These are phyloP conservation scores for Gymnoscopelus braueri DNA, from an alignment of 2,797 vertebrate species.

Conservation along the genomic window DNA sequence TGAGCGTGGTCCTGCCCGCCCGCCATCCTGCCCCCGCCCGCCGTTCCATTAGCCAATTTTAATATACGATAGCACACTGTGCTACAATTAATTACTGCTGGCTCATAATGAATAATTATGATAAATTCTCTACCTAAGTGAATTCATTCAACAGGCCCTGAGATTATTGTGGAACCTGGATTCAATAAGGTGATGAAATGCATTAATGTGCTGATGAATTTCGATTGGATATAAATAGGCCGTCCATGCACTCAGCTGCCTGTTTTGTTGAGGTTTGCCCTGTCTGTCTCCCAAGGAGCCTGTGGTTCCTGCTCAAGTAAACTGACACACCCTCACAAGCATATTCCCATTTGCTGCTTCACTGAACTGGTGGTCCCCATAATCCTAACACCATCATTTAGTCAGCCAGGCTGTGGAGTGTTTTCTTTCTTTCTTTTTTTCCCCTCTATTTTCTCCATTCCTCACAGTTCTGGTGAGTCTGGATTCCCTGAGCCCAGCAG, in stretches of 20 bases:
- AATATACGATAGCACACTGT: background rate
- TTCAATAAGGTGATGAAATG: slow-evolving; percentile 60
- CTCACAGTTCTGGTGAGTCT: slow-evolving; percentile 54
- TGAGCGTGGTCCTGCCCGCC: too few species aligned
- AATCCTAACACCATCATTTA: slow-evolving; percentile 86
- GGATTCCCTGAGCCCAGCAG: slow-evolving; percentile 65
- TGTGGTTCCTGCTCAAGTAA: slow-evolving; percentile 69
- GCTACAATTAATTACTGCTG: slow-evolving; percentile 54
- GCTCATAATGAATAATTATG: slow-evolving; percentile 47
- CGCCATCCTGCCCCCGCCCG: too few species aligned
- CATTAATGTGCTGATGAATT: slow-evolving; percentile 64
- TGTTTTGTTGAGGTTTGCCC: slow-evolving; percentile 38
- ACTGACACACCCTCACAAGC: slow-evolving; percentile 73
- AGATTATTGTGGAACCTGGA: slow-evolving; percentile 43
- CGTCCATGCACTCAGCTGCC: slow-evolving; percentile 10
- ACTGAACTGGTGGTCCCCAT: slow-evolving; percentile 81
- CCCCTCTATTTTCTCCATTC: slow-evolving; percentile 57
- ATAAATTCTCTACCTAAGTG: slow-evolving; percentile 57
- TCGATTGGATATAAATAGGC: slow-evolving; percentile 74
- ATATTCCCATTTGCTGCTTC: slow-evolving; percentile 86
- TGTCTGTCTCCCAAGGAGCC: slow-evolving; percentile 61
- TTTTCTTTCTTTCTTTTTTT: slow-evolving; percentile 54
- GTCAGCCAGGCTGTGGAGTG: slow-evolving; percentile 69
- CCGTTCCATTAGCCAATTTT: too few species aligned
- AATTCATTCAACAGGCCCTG: slow-evolving; percentile 48